These are phyloP conservation scores for Folsomia candida DNA, from an alignment of 2,888 invertebrate species.

Conservation along the genomic window DNA sequence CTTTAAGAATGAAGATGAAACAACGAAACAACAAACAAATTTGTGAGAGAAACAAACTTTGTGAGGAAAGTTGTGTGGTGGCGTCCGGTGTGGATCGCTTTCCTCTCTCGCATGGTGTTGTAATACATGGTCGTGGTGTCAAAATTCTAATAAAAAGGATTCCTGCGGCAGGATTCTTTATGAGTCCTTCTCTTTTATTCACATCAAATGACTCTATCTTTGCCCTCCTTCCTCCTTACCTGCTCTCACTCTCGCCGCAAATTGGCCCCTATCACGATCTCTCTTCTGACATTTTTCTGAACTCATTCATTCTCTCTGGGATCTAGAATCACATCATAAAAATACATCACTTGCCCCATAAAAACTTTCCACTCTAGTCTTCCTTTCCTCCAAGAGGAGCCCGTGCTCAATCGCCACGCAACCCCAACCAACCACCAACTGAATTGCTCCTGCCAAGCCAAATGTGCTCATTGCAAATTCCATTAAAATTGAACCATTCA, in stretches of 20 bases:
- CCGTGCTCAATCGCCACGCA: neutral
- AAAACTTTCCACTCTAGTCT: neutral
- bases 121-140: constrained; percentile 39
- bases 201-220: constrained; percentile 32
- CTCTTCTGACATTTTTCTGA: constrained; percentile 8
- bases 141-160: constrained; percentile 49
- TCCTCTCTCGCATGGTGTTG: constrained; percentile 14
- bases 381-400: neutral
- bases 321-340: constrained; percentile 8
- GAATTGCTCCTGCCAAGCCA: constrained; percentile 19
- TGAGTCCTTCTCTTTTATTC: constrained; percentile 31
- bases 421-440: constrained; percentile 9
- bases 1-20: neutral
- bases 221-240: constrained; percentile 14
- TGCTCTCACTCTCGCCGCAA: constrained; percentile 28
- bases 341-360: neutral
- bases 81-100: neutral
- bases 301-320: constrained; percentile 10
- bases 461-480: neutral
- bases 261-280: constrained; percentile 44
- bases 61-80: neutral
- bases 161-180: constrained; percentile 49
- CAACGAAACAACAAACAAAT: constrained; percentile 6
- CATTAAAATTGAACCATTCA: neutral
- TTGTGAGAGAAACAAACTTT: constrained; percentile 1